Evolutionary conservation across 2,113 vertebrate species (phyloP).

Genomic region (Carassius gibelio): DNA sequence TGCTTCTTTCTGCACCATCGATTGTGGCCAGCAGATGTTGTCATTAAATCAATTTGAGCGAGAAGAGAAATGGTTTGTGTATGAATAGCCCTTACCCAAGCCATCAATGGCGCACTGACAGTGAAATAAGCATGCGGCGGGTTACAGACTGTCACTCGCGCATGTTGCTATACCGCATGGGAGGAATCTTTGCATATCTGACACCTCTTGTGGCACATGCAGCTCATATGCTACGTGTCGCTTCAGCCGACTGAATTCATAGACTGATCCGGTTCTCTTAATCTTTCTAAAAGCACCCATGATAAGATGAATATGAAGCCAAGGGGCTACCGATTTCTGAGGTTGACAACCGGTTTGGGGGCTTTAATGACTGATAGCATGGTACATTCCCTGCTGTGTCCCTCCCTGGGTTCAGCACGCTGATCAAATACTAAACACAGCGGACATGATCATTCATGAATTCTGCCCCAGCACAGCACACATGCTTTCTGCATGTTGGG

Average conservation of each 20-base stretch:
- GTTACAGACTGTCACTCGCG: constrained; percentile 26
- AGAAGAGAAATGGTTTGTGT: constrained; percentile 77
- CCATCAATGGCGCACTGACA: constrained; percentile 63
- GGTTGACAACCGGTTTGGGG: not conserved
- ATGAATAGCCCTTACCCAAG: constrained; percentile 70
- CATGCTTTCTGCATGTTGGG: not conserved
- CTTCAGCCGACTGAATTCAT: constrained; percentile 18
- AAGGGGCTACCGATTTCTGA: constrained; percentile 1
- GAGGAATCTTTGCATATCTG: constrained; percentile 19
- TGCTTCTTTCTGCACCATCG: constrained; percentile 71
- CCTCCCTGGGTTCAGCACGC: not conserved
- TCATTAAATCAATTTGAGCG: constrained; percentile 78
- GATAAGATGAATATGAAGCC: not conserved
- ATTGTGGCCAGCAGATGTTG: constrained; percentile 73
- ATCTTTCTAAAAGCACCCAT: constrained; percentile 11
- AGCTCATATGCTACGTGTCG: constrained; percentile 7
- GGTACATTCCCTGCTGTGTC: not conserved
- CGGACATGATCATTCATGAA: constrained; percentile 48
- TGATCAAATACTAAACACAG: constrained; percentile 55
- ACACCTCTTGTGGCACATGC: not conserved
- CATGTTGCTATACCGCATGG: not conserved
- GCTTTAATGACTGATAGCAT: constrained; percentile 31
- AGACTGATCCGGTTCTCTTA: constrained; percentile 11
- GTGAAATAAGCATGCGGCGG: constrained; percentile 69
- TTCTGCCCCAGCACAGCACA: not conserved